These are phyloP conservation scores for Hyposoter didymator DNA, from an alignment of 2,888 invertebrate species.

Conservation along the genomic window DNA sequence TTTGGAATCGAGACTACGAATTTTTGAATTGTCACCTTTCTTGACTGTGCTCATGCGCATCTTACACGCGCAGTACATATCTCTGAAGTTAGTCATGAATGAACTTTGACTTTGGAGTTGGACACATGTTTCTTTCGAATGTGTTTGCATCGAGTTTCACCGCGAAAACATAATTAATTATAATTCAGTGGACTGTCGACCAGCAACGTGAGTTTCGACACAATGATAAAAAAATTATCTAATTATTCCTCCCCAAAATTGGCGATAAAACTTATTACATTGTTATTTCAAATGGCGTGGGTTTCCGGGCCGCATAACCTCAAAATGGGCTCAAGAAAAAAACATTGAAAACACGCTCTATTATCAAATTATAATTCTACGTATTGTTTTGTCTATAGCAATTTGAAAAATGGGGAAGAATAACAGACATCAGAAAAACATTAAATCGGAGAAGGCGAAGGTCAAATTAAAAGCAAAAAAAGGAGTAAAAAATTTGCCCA, in stretches of 20 bases:
- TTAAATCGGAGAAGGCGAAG: conserved; percentile 95
- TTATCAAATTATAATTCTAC: not conserved
- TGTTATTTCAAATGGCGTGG: not conserved
- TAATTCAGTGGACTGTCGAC: not conserved
- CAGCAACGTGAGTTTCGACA: not conserved
- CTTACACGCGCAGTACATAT: conserved; percentile 2
- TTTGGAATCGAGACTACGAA: conserved; percentile 16
- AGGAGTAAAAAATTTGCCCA: conserved; percentile 86
- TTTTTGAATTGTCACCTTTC: conserved; percentile 58
- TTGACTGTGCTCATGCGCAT: not conserved
- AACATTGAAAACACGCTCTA: not conserved
- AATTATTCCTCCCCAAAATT: not conserved
- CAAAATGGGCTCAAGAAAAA: not conserved
- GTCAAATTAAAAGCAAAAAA: conserved; percentile 94
- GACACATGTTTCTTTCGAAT: not conserved
- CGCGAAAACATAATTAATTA: not conserved
- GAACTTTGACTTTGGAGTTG: not conserved
- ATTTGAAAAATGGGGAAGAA: conserved; percentile 85
- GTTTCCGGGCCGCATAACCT: not conserved
- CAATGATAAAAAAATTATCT: not conserved
- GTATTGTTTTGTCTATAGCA: not conserved
- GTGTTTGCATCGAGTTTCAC: not conserved
- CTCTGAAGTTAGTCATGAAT: conserved; percentile 16
- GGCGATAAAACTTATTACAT: not conserved
- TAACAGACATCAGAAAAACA: conserved; percentile 89